Evolutionary conservation across 2,888 invertebrate genomes (phyloP), one percentile per base, ranked within the genome.

Genomic region (Arrhopalites spinosus): DNA sequence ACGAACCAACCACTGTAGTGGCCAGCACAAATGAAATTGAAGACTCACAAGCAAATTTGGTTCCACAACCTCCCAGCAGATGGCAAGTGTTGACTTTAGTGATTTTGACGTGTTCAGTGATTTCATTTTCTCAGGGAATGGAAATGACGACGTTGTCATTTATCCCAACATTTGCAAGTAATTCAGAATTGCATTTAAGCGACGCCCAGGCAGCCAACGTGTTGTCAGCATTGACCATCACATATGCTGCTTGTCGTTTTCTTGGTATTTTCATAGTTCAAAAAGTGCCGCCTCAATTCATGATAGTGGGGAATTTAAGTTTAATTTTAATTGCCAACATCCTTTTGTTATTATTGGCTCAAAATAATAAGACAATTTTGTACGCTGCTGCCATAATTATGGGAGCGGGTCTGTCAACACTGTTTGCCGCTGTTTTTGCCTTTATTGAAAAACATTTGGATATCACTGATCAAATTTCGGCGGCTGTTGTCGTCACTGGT

Each of bases 381-480:
- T 78, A 77, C 77, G 63, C 59, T 7, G 71, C 72, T 15, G 67
- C 68, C 25, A 63, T 77, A 17, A 47, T 77, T 13, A 73, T 72
- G 50, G 79, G 79, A 5, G 30, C 71, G 36, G 79, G 79, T n/a
- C 69, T 77, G 43, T 74, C 74, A 17, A 76, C 77, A 0, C n/a
- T 68, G 0, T 59, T 67, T 1, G 74, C 78, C 0, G 59, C 56
- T 23, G 74, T 74, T 27, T 76, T 61, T 73, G 76, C 74, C 3
- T 78, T 68, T 63, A 78, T 79, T 36, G 79, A 79, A 53, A 59
- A 74, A 20, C 75, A 79, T 50, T 20, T 79, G 3, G 36, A 73
- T 36, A 72, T 79, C 23, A 77, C 77, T 30, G 71, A 79, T 66
- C 36, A 66, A 17, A 73, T 79, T 1, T 78, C 76, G 1, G 67